phyloP scores from a whole-genome alignment of 2,797 vertebrate genomes.

The Pempheris klunzingeri region DNA sequence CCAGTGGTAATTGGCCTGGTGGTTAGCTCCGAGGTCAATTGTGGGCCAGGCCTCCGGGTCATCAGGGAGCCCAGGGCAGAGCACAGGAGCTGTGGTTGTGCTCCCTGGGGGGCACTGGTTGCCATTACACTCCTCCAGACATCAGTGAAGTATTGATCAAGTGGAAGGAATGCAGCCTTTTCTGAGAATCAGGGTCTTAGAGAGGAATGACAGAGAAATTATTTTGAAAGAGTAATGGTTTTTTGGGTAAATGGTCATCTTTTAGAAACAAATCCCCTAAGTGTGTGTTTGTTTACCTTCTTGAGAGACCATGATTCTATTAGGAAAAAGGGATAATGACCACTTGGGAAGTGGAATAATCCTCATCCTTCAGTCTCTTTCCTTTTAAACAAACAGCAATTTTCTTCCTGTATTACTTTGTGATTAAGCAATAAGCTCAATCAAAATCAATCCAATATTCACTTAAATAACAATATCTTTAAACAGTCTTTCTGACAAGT shows the following conservation, averaged over 20 bases:
- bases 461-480: slow-evolving; percentile 1
- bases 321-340: slow-evolving; percentile 10
- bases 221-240: neutral
- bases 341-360: slow-evolving; percentile 26
- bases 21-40: slow-evolving; percentile 72
- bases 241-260: neutral
- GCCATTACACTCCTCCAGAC: slow-evolving; percentile 54
- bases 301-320: slow-evolving; percentile 21
- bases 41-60: slow-evolving; percentile 63
- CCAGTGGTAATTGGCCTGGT: slow-evolving; percentile 72
- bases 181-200: slow-evolving; percentile 15
- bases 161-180: slow-evolving; percentile 19
- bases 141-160: slow-evolving; percentile 65
- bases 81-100: slow-evolving; percentile 37
- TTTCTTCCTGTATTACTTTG: neutral
- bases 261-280: neutral
- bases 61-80: slow-evolving; percentile 48
- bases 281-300: slow-evolving; percentile 9
- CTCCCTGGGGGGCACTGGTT: slow-evolving; percentile 49
- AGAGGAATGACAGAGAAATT: slow-evolving; percentile 9
- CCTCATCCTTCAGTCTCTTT: slow-evolving; percentile 4
- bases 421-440: neutral
- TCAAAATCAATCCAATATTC: neutral
- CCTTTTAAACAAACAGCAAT: neutral
- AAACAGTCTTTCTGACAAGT: neutral